phyloP scores from a whole-genome alignment of 2,797 vertebrate genomes.

The Parauchenoglanis punctatus region DNA sequence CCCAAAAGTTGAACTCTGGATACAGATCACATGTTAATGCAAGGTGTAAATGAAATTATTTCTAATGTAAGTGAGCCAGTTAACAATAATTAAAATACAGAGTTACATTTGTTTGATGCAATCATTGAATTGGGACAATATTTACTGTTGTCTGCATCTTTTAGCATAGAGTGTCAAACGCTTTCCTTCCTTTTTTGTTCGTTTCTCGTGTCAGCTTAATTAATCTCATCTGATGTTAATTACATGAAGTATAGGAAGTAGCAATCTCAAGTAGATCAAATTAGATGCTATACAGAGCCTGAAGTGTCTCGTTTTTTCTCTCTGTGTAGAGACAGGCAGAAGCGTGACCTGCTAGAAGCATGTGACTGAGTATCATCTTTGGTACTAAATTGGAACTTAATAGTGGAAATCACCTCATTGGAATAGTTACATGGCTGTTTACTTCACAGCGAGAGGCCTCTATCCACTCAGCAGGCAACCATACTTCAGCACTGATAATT shows the following conservation, averaged over 20 bases:
- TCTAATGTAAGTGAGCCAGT: neutral
- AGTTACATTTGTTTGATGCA: conserved; percentile 10
- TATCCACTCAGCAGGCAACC: neutral
- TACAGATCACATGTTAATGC: neutral
- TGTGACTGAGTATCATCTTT: conserved; percentile 55
- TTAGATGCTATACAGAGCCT: conserved; percentile 79
- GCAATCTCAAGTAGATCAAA: conserved; percentile 83
- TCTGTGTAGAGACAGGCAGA: conserved; percentile 67
- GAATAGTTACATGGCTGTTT: conserved; percentile 69
- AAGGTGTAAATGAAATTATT: neutral
- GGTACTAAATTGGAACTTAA: conserved; percentile 73
- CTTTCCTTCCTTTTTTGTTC: conserved; percentile 53
- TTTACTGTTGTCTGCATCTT: conserved; percentile 69
- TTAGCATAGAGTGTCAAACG: conserved; percentile 47
- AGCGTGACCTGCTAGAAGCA: conserved; percentile 62
- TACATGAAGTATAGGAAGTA: conserved; percentile 81
- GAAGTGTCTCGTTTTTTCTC: conserved; percentile 67
- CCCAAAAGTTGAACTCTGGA: neutral
- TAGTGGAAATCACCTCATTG: conserved; percentile 71
- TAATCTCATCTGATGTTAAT: conserved; percentile 81
- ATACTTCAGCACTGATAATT: neutral
- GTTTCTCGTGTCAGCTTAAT: conserved; percentile 77
- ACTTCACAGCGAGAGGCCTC: conserved; percentile 30
- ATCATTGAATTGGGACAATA: conserved; percentile 67
- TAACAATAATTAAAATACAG: neutral